These are phyloP conservation scores for Morone chrysops DNA, from an alignment of 2,113 vertebrate genomes.

Conservation along the genomic window DNA sequence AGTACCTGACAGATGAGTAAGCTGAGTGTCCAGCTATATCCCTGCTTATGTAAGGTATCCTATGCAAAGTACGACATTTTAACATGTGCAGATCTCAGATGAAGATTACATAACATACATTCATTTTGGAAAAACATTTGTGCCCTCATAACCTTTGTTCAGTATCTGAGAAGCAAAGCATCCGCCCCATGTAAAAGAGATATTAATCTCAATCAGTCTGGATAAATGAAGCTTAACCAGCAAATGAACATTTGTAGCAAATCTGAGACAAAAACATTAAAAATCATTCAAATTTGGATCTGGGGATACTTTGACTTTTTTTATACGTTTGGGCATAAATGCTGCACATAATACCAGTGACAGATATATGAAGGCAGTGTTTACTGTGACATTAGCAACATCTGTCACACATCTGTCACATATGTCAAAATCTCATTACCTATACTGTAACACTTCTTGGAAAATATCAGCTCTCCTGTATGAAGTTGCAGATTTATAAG, in stretches of 20 bases:
- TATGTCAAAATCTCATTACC: not conserved
- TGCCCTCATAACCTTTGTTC: not conserved
- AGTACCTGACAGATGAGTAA: not conserved
- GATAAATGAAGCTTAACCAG: not conserved
- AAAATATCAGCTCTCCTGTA: not conserved
- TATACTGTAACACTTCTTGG: not conserved
- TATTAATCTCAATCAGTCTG: not conserved
- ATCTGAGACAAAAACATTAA: not conserved
- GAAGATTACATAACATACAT: not conserved
- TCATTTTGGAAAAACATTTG: not conserved
- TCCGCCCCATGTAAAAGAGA: not conserved
- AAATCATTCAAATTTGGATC: no score
- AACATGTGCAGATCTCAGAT: not conserved
- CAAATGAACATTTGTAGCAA: not conserved
- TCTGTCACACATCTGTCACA: conserved; percentile 55
- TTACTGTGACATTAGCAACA: conserved; percentile 18
- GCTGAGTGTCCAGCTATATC: not conserved
- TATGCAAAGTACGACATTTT: not conserved
- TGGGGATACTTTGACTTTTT: not conserved
- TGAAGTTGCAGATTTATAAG: not conserved
- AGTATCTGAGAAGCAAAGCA: not conserved
- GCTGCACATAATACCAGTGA: not conserved
- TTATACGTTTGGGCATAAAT: not conserved
- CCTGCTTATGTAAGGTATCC: not conserved
- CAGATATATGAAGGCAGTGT: not conserved